Evolutionary conservation across 2,113 vertebrate genomes (phyloP).

Genomic region (Pterocles burchelli): DNA sequence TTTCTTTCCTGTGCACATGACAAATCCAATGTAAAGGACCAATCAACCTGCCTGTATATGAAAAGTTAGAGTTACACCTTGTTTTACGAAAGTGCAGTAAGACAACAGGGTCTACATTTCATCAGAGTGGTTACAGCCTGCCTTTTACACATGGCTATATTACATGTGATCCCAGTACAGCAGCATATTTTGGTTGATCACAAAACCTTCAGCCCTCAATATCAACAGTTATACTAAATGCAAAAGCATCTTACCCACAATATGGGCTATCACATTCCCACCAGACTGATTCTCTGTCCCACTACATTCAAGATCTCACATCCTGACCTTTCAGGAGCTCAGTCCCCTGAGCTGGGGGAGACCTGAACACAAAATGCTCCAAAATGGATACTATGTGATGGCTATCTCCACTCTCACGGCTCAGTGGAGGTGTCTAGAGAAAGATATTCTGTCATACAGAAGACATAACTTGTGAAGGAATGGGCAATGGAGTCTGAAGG

Average conservation of each 20-base stretch:
- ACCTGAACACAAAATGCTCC: not conserved
- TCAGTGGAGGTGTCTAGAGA: not conserved
- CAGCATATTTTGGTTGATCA: not conserved
- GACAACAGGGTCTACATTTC: not conserved
- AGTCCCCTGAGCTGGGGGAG: not conserved
- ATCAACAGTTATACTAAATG: not conserved
- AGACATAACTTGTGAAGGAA: not conserved
- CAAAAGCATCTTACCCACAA: not conserved
- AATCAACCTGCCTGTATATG: not conserved
- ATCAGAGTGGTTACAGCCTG: not conserved
- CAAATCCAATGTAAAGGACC: not conserved
- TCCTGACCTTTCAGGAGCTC: not conserved
- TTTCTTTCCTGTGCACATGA: not conserved
- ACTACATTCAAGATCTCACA: not conserved
- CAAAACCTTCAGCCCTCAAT: not conserved
- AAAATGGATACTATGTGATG: not conserved
- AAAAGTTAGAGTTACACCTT: not conserved
- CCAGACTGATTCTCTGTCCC: not conserved
- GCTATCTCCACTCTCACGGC: not conserved
- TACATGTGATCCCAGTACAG: not conserved
- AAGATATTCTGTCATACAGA: not conserved
- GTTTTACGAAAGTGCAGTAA: not conserved
- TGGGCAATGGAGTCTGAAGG: not conserved
- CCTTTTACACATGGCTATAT: not conserved
- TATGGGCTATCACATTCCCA: rapidly evolving